A percentile compares a stretch with the other conserved stretches of the same genome.
Conservation (phyloP, 2,797 vertebrate species). For the Melanotaenia trifasciata region DNA sequence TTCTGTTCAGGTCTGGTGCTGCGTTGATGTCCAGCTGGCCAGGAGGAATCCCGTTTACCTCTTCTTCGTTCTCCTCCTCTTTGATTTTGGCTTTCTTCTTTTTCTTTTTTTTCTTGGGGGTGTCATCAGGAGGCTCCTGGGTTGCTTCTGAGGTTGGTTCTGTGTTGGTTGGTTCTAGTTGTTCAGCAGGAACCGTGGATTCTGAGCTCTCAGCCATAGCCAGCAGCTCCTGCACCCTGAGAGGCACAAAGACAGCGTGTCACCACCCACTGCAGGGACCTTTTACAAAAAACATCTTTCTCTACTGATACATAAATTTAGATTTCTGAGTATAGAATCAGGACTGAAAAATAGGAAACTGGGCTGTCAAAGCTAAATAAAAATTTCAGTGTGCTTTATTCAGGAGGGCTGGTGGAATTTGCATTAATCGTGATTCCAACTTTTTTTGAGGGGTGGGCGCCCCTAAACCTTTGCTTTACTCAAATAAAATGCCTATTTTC, state of each 20-base stretch:
- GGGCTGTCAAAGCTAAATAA: no score
- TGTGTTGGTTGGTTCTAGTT: conserved; percentile 9
- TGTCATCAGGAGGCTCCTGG: conserved; percentile 16
- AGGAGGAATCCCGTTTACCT: neutral
- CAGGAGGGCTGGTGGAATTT: no score
- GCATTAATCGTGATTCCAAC: no score
- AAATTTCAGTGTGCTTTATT: no score
- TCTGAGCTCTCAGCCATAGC: conserved; percentile 61
- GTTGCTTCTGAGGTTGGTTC: conserved; percentile 38
- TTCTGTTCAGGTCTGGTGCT: conserved; percentile 32
- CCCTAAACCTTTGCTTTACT: neutral
- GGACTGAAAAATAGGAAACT: neutral
- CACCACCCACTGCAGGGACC: neutral
- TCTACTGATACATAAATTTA: neutral
- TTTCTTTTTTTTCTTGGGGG: conserved; percentile 76
- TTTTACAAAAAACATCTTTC: neutral
- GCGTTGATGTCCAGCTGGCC: conserved; percentile 6
- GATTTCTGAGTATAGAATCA: neutral
- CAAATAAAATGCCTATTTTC: neutral
- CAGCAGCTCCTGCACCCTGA: conserved; percentile 80
- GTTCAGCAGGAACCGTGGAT: conserved; percentile 15
- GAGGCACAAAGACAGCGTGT: conserved; percentile 2
- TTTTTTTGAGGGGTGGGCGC: no score
- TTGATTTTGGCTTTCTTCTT: conserved; percentile 78
- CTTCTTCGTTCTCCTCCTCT: conserved; percentile 41